Base-by-base conservation (phyloP, 1,140 invertebrate genomes). In the Bombus huntii region DNA sequence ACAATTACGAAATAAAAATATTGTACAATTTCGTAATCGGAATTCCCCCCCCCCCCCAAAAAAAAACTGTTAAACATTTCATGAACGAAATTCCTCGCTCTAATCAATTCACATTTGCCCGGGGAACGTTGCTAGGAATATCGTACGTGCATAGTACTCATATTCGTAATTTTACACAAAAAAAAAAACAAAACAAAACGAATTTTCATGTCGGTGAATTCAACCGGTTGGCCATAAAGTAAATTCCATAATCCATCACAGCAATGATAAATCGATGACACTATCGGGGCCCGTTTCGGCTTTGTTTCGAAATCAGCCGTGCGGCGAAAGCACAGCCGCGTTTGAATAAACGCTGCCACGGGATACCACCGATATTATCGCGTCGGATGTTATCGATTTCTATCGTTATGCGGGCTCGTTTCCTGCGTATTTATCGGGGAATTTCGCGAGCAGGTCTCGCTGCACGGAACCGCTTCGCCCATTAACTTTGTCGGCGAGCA, bases 251-350 rank as follows among this genome's bases (percentile, higher is more conserved):
- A 88, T 88, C 70, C 87, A 73, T 89, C 87, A 82, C 77, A 74
- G 68, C n/a, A 53, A 81, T 82, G 82, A 88, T 88, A 86, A 85
- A 89, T 86, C 87, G 79, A 88, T 79, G 85, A 88, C 68, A 70
- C n/a, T 88, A 82, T 82, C 88, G 88, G 53, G 73, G 78, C 74
- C 75, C 77, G 84, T 66, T 53, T 83, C 83, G 85, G 82, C 83
- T 90, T 91, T 88, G 86, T 89, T 88, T 84, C 77, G 87, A 83
- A 88, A 82, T 78, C 87, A 83, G 44, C 53, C 81, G 82, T 74
- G 87, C 68, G 71, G 88, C 85, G 88, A 81, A 87, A 82, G 84
- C 79, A 87, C 72, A 53, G 83, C n/a, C 73, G 73, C 82, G 78
- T 89, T 88, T 81, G 74, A 89, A 86, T 86, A 88, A 89, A 88